Conservation (phyloP, 1,140 invertebrate species). For the Samia ricini region DNA sequence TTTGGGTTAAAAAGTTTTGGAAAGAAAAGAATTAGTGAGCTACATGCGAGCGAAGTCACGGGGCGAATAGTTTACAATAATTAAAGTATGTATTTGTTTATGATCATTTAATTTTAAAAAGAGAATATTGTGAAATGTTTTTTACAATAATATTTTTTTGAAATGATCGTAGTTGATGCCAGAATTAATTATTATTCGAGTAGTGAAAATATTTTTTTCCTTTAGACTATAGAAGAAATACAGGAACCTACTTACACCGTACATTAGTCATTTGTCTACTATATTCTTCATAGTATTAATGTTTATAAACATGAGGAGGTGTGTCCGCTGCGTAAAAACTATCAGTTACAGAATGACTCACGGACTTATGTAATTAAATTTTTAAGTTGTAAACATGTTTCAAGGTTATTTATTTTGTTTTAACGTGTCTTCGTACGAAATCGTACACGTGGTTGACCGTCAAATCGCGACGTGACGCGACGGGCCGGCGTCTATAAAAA, state of each 20-base stretch:
- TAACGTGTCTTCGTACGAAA: not conserved
- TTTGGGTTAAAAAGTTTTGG: too few species aligned
- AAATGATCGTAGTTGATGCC: too few species aligned
- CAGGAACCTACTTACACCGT: not conserved
- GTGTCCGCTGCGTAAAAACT: conserved; percentile 40
- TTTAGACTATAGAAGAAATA: not conserved
- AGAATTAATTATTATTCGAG: not conserved
- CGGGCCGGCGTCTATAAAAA: not conserved
- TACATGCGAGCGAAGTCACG: too few species aligned
- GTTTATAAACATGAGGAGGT: conserved; percentile 31
- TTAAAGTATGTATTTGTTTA: too few species aligned
- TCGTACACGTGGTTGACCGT: not conserved
- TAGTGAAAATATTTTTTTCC: not conserved
- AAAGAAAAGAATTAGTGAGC: too few species aligned
- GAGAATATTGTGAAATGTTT: too few species aligned
- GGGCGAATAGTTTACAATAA: too few species aligned
- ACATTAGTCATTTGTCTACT: not conserved
- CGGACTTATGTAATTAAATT: conserved; percentile 20
- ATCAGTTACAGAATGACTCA: conserved; percentile 26
- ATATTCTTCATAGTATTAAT: conserved; percentile 6
- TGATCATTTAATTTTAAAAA: too few species aligned
- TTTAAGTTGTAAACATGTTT: conserved; percentile 32
- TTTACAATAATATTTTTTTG: too few species aligned
- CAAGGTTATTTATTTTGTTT: conserved; percentile 26
- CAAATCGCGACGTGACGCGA: conserved; percentile 7